These are phyloP conservation scores for Pseudorectes ferrugineus DNA, from an alignment of 2,113 vertebrate genomes.

Conservation along the genomic window DNA sequence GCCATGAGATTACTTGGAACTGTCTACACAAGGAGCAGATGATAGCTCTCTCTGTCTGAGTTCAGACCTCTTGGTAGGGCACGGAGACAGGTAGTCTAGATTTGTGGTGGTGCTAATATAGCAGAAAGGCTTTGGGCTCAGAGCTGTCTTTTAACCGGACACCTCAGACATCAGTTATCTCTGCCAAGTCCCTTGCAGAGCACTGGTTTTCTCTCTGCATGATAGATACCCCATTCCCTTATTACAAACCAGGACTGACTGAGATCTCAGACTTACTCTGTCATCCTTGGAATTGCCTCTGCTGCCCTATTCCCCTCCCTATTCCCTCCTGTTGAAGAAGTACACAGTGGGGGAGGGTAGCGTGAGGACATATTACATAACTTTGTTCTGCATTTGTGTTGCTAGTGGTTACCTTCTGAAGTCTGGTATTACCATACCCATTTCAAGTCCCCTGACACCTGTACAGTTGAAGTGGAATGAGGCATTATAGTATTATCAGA, in stretches of 20 bases:
- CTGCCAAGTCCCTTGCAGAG: not conserved
- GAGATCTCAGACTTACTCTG: not conserved
- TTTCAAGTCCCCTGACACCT: not conserved
- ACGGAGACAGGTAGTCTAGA: not conserved
- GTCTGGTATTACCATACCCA: not conserved
- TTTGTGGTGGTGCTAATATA: not conserved
- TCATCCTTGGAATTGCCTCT: not conserved
- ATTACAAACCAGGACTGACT: not conserved
- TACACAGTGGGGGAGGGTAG: not conserved
- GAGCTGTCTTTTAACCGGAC: not conserved
- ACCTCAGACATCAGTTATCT: not conserved
- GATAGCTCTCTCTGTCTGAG: not conserved
- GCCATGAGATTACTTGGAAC: not conserved
- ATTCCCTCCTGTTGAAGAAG: not conserved
- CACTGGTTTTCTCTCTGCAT: not conserved
- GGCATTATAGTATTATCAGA: not conserved
- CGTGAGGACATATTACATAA: not conserved
- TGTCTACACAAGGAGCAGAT: not conserved
- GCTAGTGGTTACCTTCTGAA: conserved; percentile 21
- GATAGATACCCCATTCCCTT: not conserved
- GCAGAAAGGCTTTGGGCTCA: not conserved
- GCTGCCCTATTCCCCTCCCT: not conserved
- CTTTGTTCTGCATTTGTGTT: not conserved
- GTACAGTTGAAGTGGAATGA: not conserved
- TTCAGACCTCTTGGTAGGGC: not conserved